Evolutionary conservation across 2,797 vertebrate genomes (phyloP).

Genomic region (Silurus lanzhouensis): DNA sequence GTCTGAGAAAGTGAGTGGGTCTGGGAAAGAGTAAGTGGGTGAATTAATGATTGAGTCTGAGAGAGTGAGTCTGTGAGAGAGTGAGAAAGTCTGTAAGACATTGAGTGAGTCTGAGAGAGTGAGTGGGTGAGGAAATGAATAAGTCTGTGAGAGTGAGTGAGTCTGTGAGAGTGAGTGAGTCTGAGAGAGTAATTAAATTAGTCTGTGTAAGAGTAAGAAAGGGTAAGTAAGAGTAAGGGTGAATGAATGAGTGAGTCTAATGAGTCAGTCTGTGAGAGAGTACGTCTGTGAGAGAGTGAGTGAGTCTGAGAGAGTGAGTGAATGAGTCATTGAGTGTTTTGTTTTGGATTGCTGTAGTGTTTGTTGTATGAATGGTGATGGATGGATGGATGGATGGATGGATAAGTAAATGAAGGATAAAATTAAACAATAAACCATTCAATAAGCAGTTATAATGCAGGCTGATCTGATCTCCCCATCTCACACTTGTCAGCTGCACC

Average conservation of each 20-base stretch:
- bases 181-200: too few species aligned
- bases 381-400: conserved; percentile 18
- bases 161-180: neutral
- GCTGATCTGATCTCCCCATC: conserved; percentile 9
- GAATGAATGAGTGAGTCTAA: neutral
- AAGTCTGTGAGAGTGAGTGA: neutral
- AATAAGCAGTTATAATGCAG: conserved; percentile 47
- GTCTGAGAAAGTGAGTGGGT: too few species aligned
- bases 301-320: neutral
- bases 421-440: conserved; percentile 39
- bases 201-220: neutral
- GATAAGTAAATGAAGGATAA: conserved; percentile 21
- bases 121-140: neutral
- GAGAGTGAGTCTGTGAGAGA: neutral
- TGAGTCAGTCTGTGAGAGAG: neutral
- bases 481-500: neutral
- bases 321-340: neutral
- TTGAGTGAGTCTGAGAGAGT: neutral
- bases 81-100: neutral
- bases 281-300: neutral
- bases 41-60: neutral
- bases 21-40: neutral
- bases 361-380: neutral
- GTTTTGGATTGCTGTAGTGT: neutral
- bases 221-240: neutral